Conservation (phyloP, 2,888 invertebrate genomes). For the Trichacis sp. region DNA sequence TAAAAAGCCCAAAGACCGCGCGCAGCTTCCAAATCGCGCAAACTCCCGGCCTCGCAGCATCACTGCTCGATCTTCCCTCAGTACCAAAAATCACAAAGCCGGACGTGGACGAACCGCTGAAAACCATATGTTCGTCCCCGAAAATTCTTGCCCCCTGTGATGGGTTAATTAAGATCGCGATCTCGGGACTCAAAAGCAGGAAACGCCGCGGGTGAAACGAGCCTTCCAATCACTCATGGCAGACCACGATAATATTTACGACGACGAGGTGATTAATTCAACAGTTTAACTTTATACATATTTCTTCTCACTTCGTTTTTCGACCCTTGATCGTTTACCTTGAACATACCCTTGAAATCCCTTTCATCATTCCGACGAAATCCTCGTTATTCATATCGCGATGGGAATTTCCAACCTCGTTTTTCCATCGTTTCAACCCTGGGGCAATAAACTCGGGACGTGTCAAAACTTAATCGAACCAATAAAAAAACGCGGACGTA, state of each 20-base stretch:
- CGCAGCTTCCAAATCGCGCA: slow-evolving; percentile 40
- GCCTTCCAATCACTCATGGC: slow-evolving; percentile 40
- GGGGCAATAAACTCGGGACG: too few species aligned
- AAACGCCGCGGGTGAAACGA: slow-evolving; percentile 16
- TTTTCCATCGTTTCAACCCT: too few species aligned
- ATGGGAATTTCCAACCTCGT: too few species aligned
- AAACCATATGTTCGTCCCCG: slow-evolving; percentile 11
- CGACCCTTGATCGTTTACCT: too few species aligned
- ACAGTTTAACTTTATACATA: background rate
- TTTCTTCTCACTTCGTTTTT: too few species aligned
- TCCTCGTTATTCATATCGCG: too few species aligned
- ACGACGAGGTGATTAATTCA: slow-evolving; percentile 43
- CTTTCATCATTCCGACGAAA: too few species aligned
- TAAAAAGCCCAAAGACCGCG: slow-evolving; percentile 18
- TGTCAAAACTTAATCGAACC: too few species aligned
- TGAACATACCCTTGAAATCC: too few species aligned
- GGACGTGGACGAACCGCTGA: slow-evolving; percentile 29
- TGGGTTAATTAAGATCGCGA: slow-evolving; percentile 24
- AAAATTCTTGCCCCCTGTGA: slow-evolving; percentile 21
- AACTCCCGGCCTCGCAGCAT: slow-evolving; percentile 38
- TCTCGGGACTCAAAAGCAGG: slow-evolving; percentile 14
- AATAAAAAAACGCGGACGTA: too few species aligned
- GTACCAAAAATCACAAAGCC: slow-evolving; percentile 36
- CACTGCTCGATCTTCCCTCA: slow-evolving; percentile 39
- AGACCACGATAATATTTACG: slow-evolving; percentile 49